A percentile compares a stretch with the other conserved stretches of the same genome.
Evolutionary conservation across 2,797 vertebrate species (phyloP).

Genomic region (Chaetophractus vellerosus): DNA sequence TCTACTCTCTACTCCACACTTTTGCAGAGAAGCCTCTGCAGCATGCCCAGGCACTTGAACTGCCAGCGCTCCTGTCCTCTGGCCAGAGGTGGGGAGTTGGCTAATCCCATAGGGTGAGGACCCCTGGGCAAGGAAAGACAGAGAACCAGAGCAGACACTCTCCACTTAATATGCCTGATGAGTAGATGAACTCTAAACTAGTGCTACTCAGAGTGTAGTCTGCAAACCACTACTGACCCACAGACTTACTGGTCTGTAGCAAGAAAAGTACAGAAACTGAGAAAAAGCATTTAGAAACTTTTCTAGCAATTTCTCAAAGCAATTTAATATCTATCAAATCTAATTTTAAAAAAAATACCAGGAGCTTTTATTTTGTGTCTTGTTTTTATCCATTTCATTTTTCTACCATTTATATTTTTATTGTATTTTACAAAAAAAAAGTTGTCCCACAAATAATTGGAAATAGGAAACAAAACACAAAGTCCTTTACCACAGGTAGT

Average conservation of each 20-base stretch:
- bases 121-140: background rate
- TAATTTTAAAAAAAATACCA: constrained; percentile 23
- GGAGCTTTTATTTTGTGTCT: background rate
- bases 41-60: background rate
- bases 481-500: background rate
- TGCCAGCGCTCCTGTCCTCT: rapidly evolving
- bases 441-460: constrained; percentile 21
- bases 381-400: background rate
- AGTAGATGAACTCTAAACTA: background rate
- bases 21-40: background rate
- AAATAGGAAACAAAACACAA: background rate
- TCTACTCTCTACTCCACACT: background rate
- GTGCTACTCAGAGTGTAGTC: background rate
- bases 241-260: background rate
- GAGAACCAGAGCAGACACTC: background rate
- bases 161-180: background rate
- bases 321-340: constrained; percentile 4
- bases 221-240: background rate
- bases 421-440: constrained; percentile 54
- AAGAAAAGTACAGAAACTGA: constrained; percentile 4
- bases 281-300: background rate
- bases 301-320: background rate
- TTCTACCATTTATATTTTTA: background rate
- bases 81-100: background rate
- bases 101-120: rapidly evolving